Evolutionary conservation across 1,140 invertebrate genomes (phyloP).

Genomic region (Glomeris maerens): DNA sequence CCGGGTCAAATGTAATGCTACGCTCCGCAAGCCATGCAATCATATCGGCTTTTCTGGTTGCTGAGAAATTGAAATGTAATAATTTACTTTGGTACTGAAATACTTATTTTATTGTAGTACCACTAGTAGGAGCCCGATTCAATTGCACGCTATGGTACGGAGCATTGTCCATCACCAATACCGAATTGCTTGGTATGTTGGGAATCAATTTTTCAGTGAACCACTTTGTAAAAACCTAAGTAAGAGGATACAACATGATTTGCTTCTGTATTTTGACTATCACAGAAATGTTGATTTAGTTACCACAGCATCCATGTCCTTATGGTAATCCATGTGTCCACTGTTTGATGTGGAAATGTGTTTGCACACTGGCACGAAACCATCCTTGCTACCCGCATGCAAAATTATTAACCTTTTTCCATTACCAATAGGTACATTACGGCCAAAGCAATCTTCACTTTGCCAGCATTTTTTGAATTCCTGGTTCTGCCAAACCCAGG

Average conservation of each 20-base stretch:
- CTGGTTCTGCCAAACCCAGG: neutral
- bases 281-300: no score
- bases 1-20: neutral
- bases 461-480: constrained; percentile 1
- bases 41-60: constrained; percentile 15
- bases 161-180: no score
- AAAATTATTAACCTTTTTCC: neutral
- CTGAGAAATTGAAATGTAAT: no score
- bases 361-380: neutral
- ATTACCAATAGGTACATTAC: neutral
- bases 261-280: no score
- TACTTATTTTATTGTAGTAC: constrained; percentile 10
- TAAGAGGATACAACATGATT: no score
- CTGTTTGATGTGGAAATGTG: constrained; percentile 23
- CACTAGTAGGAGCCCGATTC: constrained; percentile 22
- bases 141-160: no score
- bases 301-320: constrained; percentile 13
- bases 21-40: constrained; percentile 11
- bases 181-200: constrained; percentile 8
- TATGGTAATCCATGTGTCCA: no score
- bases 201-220: constrained; percentile 20
- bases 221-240: constrained; percentile 19
- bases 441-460: no score
- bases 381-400: neutral
- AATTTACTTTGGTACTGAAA: neutral